phyloP scores from a whole-genome alignment of 2,797 vertebrate species.

The Holocentrus rufus region DNA sequence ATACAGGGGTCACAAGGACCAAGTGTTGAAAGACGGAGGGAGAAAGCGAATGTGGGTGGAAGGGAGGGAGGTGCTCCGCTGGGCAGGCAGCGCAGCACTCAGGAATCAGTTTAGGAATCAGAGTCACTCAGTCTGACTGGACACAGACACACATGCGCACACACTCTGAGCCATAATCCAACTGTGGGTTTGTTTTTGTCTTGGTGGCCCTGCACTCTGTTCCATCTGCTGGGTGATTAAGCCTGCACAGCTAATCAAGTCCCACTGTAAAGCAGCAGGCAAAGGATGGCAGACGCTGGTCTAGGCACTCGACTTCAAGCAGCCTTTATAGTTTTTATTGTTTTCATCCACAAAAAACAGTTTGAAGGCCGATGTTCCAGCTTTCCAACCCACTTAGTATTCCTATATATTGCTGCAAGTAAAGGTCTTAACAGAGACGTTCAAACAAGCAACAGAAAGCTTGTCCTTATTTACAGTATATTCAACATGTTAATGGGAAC shows the following conservation, averaged over 20 bases:
- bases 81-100: slow-evolving; percentile 27
- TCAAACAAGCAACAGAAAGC: too few relatives aligned
- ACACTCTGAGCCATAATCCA: slow-evolving; percentile 51
- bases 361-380: slow-evolving; percentile 1
- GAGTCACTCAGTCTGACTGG: slow-evolving; percentile 23
- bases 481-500: not conserved
- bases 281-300: slow-evolving; percentile 27
- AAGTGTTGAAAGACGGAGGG: slow-evolving; percentile 50
- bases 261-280: slow-evolving; percentile 35
- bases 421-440: too few relatives aligned
- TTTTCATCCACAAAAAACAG: not conserved
- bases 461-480: not conserved
- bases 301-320: slow-evolving; percentile 9
- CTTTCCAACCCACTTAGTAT: not conserved
- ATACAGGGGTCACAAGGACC: slow-evolving; percentile 59
- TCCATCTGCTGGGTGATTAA: slow-evolving; percentile 75
- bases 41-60: slow-evolving; percentile 10
- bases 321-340: not conserved
- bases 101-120: slow-evolving; percentile 44
- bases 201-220: slow-evolving; percentile 65
- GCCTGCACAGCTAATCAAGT: slow-evolving; percentile 69
- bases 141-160: slow-evolving; percentile 16
- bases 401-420: too few relatives aligned
- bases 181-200: slow-evolving; percentile 68
- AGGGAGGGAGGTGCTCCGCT: slow-evolving; percentile 13